Conservation (phyloP, 2,113 vertebrate species). For the Trogon surrucura region DNA sequence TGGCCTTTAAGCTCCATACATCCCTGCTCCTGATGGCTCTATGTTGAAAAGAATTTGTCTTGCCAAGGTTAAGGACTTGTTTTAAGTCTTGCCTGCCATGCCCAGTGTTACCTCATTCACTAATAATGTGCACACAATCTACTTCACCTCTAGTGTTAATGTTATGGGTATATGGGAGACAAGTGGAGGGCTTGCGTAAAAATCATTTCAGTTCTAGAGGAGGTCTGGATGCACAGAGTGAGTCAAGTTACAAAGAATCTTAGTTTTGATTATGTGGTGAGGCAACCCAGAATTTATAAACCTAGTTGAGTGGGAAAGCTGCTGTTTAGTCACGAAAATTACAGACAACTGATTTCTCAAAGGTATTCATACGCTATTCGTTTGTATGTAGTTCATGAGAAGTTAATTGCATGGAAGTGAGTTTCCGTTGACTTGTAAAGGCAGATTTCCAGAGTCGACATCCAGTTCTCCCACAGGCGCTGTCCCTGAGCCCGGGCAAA, state of each 20-base stretch:
- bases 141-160: not conserved
- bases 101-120: not conserved
- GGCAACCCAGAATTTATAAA: not conserved
- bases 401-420: conserved; percentile 26
- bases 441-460: conserved; percentile 2
- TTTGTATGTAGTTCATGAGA: conserved; percentile 53
- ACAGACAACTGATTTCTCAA: conserved; percentile 15
- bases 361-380: conserved; percentile 12
- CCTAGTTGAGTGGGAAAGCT: not conserved
- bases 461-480: conserved; percentile 11
- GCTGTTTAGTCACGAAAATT: conserved; percentile 11
- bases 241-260: not conserved
- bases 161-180: not conserved
- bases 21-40: not conserved
- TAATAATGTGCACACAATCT: not conserved
- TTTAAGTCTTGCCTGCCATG: not conserved
- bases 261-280: not conserved
- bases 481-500: not conserved
- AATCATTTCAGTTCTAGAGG: not conserved
- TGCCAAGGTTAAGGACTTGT: not conserved
- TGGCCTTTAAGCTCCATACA: not conserved
- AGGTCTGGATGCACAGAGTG: not conserved
- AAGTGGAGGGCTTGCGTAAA: not conserved
- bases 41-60: not conserved
- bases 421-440: conserved; percentile 44